phyloP scores from a whole-genome alignment of 2,113 vertebrate genomes.

The Phylloscopus trochilus region DNA sequence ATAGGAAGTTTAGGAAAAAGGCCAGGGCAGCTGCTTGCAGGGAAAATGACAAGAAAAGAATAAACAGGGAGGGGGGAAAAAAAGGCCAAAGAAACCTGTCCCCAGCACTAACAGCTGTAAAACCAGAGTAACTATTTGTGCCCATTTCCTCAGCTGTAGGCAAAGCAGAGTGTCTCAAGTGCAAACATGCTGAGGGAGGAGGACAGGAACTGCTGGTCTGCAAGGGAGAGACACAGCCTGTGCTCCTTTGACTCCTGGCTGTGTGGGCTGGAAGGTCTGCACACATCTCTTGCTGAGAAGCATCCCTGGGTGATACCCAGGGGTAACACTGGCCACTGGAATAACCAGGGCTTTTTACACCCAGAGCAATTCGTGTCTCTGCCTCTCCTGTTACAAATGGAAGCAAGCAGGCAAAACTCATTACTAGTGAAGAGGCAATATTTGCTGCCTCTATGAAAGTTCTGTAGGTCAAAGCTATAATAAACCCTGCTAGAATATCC shows the following conservation, averaged over 20 bases:
- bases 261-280: neutral
- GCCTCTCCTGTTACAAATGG: neutral
- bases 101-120: neutral
- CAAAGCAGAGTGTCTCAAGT: neutral
- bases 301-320: neutral
- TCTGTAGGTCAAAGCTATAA: neutral
- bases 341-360: too few species aligned
- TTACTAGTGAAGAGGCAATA: neutral
- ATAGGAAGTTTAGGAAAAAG: neutral
- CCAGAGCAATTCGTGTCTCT: neutral
- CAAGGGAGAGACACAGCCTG: neutral
- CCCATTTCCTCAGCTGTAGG: neutral
- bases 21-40: neutral
- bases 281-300: neutral
- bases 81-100: neutral
- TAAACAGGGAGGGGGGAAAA: accelerated
- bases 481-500: neutral
- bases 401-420: neutral
- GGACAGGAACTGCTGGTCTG: neutral
- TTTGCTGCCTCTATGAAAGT: neutral
- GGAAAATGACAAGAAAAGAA: neutral
- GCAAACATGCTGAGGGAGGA: neutral
- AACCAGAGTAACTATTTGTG: neutral
- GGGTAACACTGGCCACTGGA: neutral
- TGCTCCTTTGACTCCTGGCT: neutral